Conservation (phyloP, 2,888 invertebrate genomes). For the Drepana falcataria region DNA sequence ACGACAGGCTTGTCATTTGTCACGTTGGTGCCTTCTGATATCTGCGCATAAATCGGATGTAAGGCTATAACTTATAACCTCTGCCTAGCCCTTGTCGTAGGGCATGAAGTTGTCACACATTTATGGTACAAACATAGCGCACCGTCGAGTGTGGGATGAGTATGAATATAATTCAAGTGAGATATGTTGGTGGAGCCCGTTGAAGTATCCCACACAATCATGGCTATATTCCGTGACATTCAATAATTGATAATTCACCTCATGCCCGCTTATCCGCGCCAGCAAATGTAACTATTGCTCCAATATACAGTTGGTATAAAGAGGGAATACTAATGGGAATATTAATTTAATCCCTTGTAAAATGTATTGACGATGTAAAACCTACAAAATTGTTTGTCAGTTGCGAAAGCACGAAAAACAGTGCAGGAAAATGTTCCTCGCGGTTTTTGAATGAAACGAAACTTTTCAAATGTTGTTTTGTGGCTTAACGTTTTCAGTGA, state of each 20-base stretch:
- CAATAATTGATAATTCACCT: constrained; percentile 31
- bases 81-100: too few relatives aligned
- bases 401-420: constrained; percentile 35
- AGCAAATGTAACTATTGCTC: constrained; percentile 18
- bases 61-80: too few relatives aligned
- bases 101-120: too few relatives aligned
- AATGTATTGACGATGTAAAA: constrained; percentile 16
- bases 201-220: constrained; percentile 24
- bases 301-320: constrained; percentile 1
- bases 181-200: background rate
- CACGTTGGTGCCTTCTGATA: too few relatives aligned
- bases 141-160: too few relatives aligned
- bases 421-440: constrained; percentile 31
- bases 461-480: constrained; percentile 52
- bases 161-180: too few relatives aligned
- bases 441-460: constrained; percentile 38
- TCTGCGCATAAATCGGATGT: too few relatives aligned
- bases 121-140: too few relatives aligned
- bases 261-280: constrained; percentile 21
- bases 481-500: constrained; percentile 41
- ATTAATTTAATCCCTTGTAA: constrained; percentile 35
- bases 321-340: constrained; percentile 20
- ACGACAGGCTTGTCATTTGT: too few relatives aligned
- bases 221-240: constrained; percentile 20
- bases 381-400: constrained; percentile 31